Conservation (phyloP, 2,888 invertebrate genomes). For the Nomada fabriciana region DNA sequence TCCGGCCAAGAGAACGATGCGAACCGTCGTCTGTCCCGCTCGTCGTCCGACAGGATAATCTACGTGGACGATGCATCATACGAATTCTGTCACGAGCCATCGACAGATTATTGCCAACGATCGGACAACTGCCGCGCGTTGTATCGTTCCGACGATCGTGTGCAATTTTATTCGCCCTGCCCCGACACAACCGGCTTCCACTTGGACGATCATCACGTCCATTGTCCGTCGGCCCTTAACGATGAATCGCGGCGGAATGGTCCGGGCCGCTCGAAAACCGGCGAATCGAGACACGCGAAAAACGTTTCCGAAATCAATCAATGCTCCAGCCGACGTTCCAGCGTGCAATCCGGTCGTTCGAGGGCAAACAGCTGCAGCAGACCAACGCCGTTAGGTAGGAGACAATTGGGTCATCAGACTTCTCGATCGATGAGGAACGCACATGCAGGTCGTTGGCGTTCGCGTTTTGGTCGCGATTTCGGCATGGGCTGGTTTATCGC, state of each 20-base stretch:
- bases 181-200: slow-evolving; percentile 43
- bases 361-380: slow-evolving; percentile 78
- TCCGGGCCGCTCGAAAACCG: slow-evolving; percentile 65
- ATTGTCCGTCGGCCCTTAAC: slow-evolving; percentile 57
- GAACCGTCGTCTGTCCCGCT: slow-evolving; percentile 62
- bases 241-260: slow-evolving; percentile 59
- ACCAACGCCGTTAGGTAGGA: slow-evolving; percentile 80
- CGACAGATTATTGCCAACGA: slow-evolving; percentile 50
- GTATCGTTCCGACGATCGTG: slow-evolving; percentile 52
- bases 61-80: slow-evolving; percentile 75
- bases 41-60: slow-evolving; percentile 76
- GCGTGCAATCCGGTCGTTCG: slow-evolving; percentile 75
- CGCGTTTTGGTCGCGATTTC: slow-evolving; percentile 26
- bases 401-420: slow-evolving; percentile 67
- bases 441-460: slow-evolving; percentile 16
- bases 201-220: slow-evolving; percentile 54
- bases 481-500: neutral
- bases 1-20: slow-evolving; percentile 17
- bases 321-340: slow-evolving; percentile 74
- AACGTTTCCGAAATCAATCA: slow-evolving; percentile 72
- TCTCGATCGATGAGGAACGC: slow-evolving; percentile 56
- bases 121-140: slow-evolving; percentile 43
- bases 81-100: slow-evolving; percentile 53
- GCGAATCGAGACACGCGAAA: slow-evolving; percentile 70
- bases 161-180: slow-evolving; percentile 39